Percentiles rank a stretch among this genome's conserved stretches.
These are phyloP conservation scores for Seira ritae DNA, from an alignment of 2,888 invertebrate genomes.

Conservation along the genomic window DNA sequence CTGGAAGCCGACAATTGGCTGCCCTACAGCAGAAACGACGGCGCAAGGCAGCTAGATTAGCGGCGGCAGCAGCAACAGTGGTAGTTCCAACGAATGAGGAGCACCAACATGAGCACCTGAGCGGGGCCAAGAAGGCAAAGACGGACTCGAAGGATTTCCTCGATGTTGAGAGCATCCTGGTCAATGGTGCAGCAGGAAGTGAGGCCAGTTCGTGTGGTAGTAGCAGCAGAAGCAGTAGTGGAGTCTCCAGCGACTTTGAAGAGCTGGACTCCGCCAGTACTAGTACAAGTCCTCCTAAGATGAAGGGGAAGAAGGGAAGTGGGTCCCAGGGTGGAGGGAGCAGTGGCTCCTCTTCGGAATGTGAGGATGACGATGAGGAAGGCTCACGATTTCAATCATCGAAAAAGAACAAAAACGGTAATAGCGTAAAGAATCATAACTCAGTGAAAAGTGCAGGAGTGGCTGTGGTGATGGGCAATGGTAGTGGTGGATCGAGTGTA, in stretches of 20 bases:
- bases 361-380: conserved; percentile 58
- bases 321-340: conserved; percentile 31
- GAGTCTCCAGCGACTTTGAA: conserved; percentile 64
- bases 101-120: not conserved
- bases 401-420: conserved; percentile 76
- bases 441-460: conserved; percentile 36
- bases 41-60: conserved; percentile 44
- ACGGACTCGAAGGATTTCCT: conserved; percentile 27
- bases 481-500: conserved; percentile 27
- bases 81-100: not conserved
- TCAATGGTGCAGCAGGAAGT: conserved; percentile 40
- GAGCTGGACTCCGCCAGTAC: conserved; percentile 48
- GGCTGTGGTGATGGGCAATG: conserved; percentile 15
- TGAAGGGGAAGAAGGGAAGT: conserved; percentile 38
- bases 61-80: conserved; percentile 36
- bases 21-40: conserved; percentile 62
- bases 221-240: conserved; percentile 59
- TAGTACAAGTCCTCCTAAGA: conserved; percentile 17
- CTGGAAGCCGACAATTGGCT: conserved; percentile 47
- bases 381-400: conserved; percentile 74
- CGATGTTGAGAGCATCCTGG: conserved; percentile 50
- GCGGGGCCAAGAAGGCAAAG: conserved; percentile 5
- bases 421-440: not conserved
- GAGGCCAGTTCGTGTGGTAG: conserved; percentile 49
- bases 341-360: conserved; percentile 52